Conservation (phyloP, 2,113 vertebrate genomes). For the Trachemys scripta region DNA sequence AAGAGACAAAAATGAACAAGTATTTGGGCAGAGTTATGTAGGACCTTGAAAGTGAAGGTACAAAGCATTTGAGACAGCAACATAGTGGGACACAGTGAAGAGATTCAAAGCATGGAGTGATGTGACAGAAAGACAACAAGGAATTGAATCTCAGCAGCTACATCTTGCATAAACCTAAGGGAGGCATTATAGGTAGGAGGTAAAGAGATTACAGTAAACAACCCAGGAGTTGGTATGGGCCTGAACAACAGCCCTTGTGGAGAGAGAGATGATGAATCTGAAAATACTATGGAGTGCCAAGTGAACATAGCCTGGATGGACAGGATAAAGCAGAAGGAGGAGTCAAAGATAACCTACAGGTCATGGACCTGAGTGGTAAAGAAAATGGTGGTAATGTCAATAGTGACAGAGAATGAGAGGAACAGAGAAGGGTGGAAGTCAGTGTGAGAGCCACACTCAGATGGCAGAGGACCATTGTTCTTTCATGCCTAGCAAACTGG, state of each 20-base stretch:
- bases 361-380: background rate
- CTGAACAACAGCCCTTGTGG: accelerated
- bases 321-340: background rate
- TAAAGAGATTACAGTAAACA: background rate
- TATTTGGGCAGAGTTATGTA: background rate
- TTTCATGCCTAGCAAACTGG: background rate
- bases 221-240: background rate
- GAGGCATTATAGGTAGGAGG: accelerated
- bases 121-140: background rate
- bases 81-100: background rate
- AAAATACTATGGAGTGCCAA: background rate
- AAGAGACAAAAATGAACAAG: background rate
- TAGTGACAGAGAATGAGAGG: background rate
- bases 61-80: background rate
- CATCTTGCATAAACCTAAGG: background rate
- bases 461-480: background rate
- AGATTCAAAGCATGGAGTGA: accelerated
- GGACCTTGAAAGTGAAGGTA: background rate
- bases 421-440: background rate
- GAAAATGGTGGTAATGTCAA: background rate
- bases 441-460: background rate
- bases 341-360: background rate
- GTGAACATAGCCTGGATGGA: too few relatives aligned
- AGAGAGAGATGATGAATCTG: background rate
- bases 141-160: background rate